A percentile compares a stretch with the other conserved stretches of the same genome.
These are phyloP conservation scores for Trachelus tabidus DNA, from an alignment of 2,888 invertebrate genomes.

Conservation along the genomic window DNA sequence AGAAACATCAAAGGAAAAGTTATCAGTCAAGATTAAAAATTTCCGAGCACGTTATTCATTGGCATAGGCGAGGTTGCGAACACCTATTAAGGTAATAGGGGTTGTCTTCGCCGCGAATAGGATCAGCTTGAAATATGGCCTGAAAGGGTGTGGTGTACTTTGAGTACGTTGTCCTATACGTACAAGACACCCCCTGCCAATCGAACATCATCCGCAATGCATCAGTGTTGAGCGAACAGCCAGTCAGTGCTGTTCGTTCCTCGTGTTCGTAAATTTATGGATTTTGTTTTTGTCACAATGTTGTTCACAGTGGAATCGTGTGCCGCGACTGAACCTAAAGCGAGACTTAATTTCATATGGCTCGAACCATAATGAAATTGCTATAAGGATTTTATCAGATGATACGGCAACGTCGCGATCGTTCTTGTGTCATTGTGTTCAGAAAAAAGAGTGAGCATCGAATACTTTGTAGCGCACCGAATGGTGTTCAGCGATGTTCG, in stretches of 20 bases:
- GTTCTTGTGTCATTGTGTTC: background rate
- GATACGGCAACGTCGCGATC: no score
- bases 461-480: background rate
- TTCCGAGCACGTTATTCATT: constrained; percentile 30
- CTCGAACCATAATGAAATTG: background rate
- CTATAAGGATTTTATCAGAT: background rate
- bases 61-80: constrained; percentile 37
- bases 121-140: constrained; percentile 20
- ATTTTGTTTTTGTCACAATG: background rate
- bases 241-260: constrained; percentile 40
- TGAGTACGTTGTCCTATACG: constrained; percentile 34
- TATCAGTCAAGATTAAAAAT: constrained; percentile 37
- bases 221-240: constrained; percentile 49
- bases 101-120: background rate
- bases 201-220: constrained; percentile 45
- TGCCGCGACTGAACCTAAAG: background rate
- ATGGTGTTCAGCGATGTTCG: background rate
- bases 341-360: background rate
- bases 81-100: constrained; percentile 40
- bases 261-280: constrained; percentile 5
- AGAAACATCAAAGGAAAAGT: constrained; percentile 9
- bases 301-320: background rate
- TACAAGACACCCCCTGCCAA: constrained; percentile 20
- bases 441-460: background rate
- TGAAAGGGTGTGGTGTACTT: constrained; percentile 36